Conservation (phyloP, 2,797 vertebrate genomes). For the Xiphophorus birchmanni region DNA sequence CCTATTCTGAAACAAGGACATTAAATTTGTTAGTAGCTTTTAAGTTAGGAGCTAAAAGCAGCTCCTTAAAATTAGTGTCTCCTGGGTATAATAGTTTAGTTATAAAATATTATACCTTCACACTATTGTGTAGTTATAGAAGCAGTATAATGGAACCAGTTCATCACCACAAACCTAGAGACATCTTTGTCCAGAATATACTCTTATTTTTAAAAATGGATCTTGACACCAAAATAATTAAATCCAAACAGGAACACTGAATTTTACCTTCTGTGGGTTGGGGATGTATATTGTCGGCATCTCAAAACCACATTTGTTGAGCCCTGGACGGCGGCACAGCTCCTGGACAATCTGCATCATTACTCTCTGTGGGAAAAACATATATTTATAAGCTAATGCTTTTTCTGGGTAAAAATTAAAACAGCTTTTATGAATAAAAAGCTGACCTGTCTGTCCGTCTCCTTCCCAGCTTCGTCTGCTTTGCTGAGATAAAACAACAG, state of each 20-base stretch:
- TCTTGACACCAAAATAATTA: not conserved
- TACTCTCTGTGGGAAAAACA: conserved; percentile 73
- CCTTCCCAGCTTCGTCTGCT: conserved; percentile 82
- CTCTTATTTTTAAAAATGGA: not conserved
- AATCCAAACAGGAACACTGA: not conserved
- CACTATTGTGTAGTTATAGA: not conserved
- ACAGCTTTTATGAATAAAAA: too few species aligned
- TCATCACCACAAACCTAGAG: not conserved
- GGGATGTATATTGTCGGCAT: conserved; percentile 89
- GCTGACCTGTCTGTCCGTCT: conserved; percentile 82
- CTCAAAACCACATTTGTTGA: conserved; percentile 87
- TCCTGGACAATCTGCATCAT: conserved; percentile 90
- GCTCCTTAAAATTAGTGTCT: too few species aligned
- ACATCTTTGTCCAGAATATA: not conserved
- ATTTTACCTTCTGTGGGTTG: conserved; percentile 82
- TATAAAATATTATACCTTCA: not conserved
- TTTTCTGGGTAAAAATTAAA: not conserved
- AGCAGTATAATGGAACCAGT: not conserved
- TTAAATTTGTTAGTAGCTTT: not conserved
- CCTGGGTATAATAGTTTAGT: too few species aligned
- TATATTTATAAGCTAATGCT: not conserved
- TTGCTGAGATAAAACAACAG: conserved; percentile 85
- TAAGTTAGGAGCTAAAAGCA: too few species aligned
- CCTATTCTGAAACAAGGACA: not conserved
- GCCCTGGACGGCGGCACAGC: conserved; percentile 84